These are phyloP conservation scores for Ophraella communa DNA, from an alignment of 2,888 invertebrate genomes.

Conservation along the genomic window DNA sequence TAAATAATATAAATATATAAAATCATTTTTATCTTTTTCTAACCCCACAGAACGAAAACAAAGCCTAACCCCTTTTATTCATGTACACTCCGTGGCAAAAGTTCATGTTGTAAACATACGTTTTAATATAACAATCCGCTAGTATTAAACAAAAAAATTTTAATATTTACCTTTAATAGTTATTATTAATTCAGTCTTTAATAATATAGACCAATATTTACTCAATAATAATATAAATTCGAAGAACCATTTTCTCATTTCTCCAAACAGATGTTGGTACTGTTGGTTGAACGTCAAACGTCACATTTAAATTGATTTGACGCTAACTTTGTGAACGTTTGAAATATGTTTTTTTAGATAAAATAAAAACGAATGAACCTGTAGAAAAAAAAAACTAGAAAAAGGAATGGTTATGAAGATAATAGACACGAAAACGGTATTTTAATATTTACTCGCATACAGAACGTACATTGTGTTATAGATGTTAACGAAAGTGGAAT, in stretches of 20 bases:
- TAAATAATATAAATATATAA: no score
- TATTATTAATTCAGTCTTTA: not conserved
- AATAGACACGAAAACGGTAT: slow-evolving; percentile 25
- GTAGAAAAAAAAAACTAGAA: not conserved
- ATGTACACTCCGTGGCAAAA: no score
- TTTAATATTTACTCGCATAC: slow-evolving; percentile 31
- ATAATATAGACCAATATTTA: not conserved
- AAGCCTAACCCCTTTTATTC: no score
- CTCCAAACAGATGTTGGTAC: not conserved
- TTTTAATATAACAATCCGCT: no score
- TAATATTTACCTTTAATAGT: not conserved
- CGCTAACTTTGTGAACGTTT: not conserved
- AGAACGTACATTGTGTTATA: slow-evolving; percentile 38
- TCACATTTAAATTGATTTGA: not conserved
- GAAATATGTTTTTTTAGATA: not conserved
- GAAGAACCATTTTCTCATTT: not conserved
- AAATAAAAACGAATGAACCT: not conserved
- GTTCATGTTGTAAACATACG: no score
- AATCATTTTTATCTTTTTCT: no score
- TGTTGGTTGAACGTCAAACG: not conserved
- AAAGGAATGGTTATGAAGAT: slow-evolving; percentile 15
- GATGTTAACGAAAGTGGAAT: slow-evolving; percentile 36
- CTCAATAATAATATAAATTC: not conserved
- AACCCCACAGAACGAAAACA: no score
- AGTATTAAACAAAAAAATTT: not conserved